phyloP scores from a whole-genome alignment of 2,797 vertebrate genomes.

The Halcyon chelicuti region DNA sequence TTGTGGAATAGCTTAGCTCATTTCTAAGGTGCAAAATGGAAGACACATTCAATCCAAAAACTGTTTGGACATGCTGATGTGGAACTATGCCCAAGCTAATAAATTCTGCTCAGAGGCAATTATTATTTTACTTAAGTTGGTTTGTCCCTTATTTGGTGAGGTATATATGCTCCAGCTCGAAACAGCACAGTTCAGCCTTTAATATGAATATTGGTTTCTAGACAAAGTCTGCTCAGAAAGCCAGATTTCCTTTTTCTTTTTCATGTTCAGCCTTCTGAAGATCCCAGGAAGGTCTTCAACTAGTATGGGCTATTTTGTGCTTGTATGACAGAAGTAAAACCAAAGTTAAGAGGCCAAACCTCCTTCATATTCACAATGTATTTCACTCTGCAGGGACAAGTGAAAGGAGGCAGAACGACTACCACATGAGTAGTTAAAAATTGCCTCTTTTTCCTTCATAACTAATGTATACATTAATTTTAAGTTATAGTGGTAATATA shows the following conservation, averaged over 20 bases:
- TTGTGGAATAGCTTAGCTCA: constrained; percentile 60
- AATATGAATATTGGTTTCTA: background rate
- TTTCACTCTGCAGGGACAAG: background rate
- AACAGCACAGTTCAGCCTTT: constrained; percentile 19
- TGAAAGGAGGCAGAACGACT: background rate
- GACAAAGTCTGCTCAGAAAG: constrained; percentile 6
- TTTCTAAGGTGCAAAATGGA: constrained; percentile 59
- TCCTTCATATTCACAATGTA: background rate
- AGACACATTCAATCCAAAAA: constrained; percentile 44
- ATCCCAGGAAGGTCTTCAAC: background rate
- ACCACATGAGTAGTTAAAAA: background rate
- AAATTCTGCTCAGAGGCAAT: constrained; percentile 40
- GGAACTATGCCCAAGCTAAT: constrained; percentile 53
- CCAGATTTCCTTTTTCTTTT: background rate
- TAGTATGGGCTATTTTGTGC: background rate
- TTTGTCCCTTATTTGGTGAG: constrained; percentile 16
- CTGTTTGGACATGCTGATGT: constrained; percentile 33
- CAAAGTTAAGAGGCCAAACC: background rate
- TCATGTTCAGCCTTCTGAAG: background rate
- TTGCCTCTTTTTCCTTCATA: background rate
- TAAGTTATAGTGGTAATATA: background rate
- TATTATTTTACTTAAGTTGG: constrained; percentile 54
- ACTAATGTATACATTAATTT: background rate
- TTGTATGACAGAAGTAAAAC: background rate
- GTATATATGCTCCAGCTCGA: constrained; percentile 30